phyloP scores from a whole-genome alignment of 2,888 invertebrate genomes.

The Atethmia centrago region DNA sequence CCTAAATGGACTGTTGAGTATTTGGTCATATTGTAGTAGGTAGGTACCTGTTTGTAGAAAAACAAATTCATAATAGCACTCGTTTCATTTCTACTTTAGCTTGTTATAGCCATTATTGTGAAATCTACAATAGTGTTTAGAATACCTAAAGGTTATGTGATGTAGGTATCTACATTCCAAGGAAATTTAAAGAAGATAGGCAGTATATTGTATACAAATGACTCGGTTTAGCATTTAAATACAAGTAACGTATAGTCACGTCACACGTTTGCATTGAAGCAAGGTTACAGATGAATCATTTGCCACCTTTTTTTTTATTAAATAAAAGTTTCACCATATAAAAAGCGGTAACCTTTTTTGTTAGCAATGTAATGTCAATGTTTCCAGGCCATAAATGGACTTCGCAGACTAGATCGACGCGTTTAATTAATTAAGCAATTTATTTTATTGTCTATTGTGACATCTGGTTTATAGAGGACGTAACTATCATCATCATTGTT shows the following conservation, averaged over 20 bases:
- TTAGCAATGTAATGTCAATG: slow-evolving; percentile 36
- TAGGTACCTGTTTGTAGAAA: too few species aligned
- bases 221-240: slow-evolving; percentile 73
- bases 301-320: slow-evolving; percentile 33
- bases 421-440: slow-evolving; percentile 53
- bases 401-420: slow-evolving; percentile 21
- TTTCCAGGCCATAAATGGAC: slow-evolving; percentile 32
- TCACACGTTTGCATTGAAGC: slow-evolving; percentile 64
- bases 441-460: slow-evolving; percentile 62
- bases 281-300: slow-evolving; percentile 68
- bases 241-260: slow-evolving; percentile 63
- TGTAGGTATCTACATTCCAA: slow-evolving; percentile 56
- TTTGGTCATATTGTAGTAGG: slow-evolving; percentile 10
- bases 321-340: slow-evolving; percentile 17
- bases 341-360: slow-evolving; percentile 26
- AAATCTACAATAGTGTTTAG: slow-evolving; percentile 39
- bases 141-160: slow-evolving; percentile 38
- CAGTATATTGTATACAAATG: slow-evolving; percentile 57
- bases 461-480: slow-evolving; percentile 51
- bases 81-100: neutral
- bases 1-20: slow-evolving; percentile 12
- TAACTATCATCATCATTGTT: slow-evolving; percentile 40
- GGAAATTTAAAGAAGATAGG: slow-evolving; percentile 67
- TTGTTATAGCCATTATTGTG: slow-evolving; percentile 11
- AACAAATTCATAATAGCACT: neutral